Evolutionary conservation across 1,140 invertebrate genomes (phyloP).

Genomic region (Homarus americanus): DNA sequence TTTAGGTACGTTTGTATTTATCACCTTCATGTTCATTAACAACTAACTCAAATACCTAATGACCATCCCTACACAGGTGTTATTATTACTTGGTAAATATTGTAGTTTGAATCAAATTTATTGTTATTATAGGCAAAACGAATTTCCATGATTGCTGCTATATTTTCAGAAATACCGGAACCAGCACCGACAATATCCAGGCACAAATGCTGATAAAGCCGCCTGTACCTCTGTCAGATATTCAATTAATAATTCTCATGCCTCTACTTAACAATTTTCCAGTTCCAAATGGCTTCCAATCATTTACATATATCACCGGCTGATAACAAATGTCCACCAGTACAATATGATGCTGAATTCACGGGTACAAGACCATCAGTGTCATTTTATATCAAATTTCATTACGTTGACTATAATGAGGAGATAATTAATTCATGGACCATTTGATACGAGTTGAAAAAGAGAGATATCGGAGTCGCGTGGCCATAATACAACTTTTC

Average conservation of each 20-base stretch:
- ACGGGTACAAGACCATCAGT: background rate
- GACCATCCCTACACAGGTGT: no score
- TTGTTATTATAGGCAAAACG: no score
- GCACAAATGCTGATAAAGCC: no score
- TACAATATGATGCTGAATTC: background rate
- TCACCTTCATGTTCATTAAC: no score
- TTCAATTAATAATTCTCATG: background rate
- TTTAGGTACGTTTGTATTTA: no score
- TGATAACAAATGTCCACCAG: background rate
- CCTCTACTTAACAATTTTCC: background rate
- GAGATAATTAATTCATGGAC: background rate
- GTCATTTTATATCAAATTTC: slow-evolving; percentile 17
- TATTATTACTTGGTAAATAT: no score
- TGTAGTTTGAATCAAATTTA: no score
- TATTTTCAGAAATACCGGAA: no score
- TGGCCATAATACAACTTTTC: background rate
- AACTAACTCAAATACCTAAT: no score
- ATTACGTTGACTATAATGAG: background rate
- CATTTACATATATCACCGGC: slow-evolving; percentile 1
- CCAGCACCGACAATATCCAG: no score
- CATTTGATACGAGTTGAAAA: background rate
- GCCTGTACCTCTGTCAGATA: no score
- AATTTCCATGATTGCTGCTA: no score
- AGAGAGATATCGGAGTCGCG: background rate
- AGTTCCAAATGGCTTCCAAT: background rate